A percentile compares a stretch with the other conserved stretches of the same genome.
These are phyloP conservation scores for Ellobium chinense DNA, from an alignment of 2,888 invertebrate genomes.

Conservation along the genomic window DNA sequence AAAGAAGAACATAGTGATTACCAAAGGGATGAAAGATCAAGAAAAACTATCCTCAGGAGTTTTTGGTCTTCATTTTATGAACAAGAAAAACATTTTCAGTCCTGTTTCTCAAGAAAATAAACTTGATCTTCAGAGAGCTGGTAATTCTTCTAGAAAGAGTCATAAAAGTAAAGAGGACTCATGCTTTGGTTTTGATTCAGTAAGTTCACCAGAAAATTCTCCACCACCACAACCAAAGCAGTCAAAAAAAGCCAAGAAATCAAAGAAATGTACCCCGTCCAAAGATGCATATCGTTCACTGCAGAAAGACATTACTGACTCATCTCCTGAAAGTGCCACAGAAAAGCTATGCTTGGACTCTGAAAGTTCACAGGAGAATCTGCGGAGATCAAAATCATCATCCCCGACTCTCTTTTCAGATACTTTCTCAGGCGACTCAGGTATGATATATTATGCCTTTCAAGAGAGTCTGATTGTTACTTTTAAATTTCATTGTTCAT, in stretches of 20 bases:
- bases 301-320: not conserved
- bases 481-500: too few relatives aligned
- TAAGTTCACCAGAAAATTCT: slow-evolving; percentile 11
- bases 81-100: slow-evolving; percentile 30
- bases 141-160: not conserved
- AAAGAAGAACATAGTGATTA: not conserved
- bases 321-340: not conserved
- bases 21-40: not conserved
- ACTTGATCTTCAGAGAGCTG: not conserved
- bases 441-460: too few relatives aligned
- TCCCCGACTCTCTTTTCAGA: slow-evolving; percentile 30
- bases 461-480: too few relatives aligned
- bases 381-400: not conserved
- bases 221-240: slow-evolving; percentile 1
- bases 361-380: slow-evolving; percentile 20
- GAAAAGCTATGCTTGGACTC: not conserved
- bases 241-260: not conserved
- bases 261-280: not conserved
- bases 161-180: slow-evolving; percentile 11
- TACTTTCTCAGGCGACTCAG: slow-evolving; percentile 32
- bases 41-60: not conserved
- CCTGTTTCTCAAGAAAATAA: not conserved
- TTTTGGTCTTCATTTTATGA: not conserved
- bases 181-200: slow-evolving; percentile 35
- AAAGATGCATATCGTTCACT: slow-evolving; percentile 15